Evolutionary conservation across 2,888 invertebrate genomes (phyloP).

Genomic region (Invenusta paracnida): DNA sequence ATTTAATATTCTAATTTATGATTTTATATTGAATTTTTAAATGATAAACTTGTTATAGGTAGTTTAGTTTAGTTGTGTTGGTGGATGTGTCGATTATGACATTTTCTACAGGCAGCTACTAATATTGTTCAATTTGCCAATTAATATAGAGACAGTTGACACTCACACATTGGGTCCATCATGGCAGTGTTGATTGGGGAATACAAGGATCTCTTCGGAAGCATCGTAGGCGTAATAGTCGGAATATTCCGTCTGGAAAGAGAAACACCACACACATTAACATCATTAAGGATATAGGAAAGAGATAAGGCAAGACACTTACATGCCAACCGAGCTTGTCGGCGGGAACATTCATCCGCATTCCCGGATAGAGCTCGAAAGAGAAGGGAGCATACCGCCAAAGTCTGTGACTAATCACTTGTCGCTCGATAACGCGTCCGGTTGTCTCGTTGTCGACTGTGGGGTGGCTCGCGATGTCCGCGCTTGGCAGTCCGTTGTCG

Average conservation of each 20-base stretch:
- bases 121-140: no score
- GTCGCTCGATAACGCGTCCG: conserved; percentile 40
- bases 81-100: no score
- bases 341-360: conserved; percentile 47
- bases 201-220: conserved; percentile 43
- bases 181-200: conserved; percentile 10
- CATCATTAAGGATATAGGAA: no score
- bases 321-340: conserved; percentile 47
- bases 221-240: conserved; percentile 45
- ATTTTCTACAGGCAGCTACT: no score
- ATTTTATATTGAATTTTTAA: no score
- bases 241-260: conserved; percentile 39
- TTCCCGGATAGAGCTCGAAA: conserved; percentile 44
- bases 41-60: no score
- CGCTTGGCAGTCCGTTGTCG: conserved; percentile 30
- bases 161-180: conserved; percentile 38
- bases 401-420: conserved; percentile 33
- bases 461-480: conserved; percentile 28
- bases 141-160: no score
- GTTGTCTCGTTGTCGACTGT: conserved; percentile 24
- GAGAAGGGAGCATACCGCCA: conserved; percentile 44
- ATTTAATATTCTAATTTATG: no score
- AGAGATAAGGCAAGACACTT: no score
- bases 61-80: no score
- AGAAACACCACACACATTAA: no score